Conservation (phyloP, 2,888 invertebrate genomes). For the Tinea pellionella region DNA sequence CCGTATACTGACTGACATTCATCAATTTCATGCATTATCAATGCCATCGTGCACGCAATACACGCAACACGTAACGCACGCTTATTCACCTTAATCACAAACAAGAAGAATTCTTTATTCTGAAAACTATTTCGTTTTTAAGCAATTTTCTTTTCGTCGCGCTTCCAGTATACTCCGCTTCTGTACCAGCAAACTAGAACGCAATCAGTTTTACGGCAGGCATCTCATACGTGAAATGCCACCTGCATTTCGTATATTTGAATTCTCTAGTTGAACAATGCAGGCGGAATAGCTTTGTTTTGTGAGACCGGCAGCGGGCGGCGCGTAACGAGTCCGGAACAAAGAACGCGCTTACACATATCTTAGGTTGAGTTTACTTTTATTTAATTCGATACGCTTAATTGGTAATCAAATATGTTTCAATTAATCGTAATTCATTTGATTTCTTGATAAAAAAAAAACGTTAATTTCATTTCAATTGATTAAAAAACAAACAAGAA, state of each 20-base stretch:
- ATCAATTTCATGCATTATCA: too few species aligned
- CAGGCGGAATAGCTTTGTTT: constrained; percentile 13
- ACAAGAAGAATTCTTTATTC: background rate
- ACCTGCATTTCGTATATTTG: constrained; percentile 14
- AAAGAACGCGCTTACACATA: constrained; percentile 4
- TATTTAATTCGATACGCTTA: background rate
- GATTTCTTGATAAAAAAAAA: too few species aligned
- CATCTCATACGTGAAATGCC: constrained; percentile 13
- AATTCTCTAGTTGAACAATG: constrained; percentile 13
- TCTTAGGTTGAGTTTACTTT: background rate
- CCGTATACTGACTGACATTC: too few species aligned
- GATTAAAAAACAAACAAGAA: too few species aligned
- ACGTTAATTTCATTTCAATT: too few species aligned
- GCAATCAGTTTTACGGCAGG: constrained; percentile 13
- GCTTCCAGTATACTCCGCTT: background rate
- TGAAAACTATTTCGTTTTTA: background rate
- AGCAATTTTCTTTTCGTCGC: background rate
- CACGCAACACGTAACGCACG: too few species aligned
- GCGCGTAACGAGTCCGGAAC: constrained; percentile 8
- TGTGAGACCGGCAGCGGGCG: constrained; percentile 1
- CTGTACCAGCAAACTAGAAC: constrained; percentile 2
- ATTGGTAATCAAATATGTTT: too few species aligned
- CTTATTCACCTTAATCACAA: too few species aligned
- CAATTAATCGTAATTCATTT: too few species aligned
- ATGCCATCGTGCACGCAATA: too few species aligned